A percentile compares a stretch with the other conserved stretches of the same genome.
Conservation (phyloP, 2,797 vertebrate species). For the Epinephelus malabaricus region DNA sequence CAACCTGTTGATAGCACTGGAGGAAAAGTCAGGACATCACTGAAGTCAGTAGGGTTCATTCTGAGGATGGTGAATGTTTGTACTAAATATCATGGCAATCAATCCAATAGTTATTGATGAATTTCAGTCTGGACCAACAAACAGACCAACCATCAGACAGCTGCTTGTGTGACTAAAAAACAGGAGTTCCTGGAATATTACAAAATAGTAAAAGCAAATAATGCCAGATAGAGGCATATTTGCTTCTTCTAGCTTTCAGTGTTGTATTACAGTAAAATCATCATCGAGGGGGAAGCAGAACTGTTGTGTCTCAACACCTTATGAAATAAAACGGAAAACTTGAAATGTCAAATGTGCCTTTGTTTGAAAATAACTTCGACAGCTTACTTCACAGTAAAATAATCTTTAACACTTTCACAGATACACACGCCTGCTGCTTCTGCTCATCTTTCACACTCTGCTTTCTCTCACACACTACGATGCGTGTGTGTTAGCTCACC, state of each 20-base stretch:
- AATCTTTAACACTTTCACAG: slow-evolving; percentile 13
- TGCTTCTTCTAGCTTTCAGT: slow-evolving; percentile 3
- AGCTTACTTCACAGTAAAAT: not conserved
- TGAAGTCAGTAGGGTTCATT: not conserved
- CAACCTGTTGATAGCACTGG: not conserved
- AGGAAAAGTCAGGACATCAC: too few relatives aligned
- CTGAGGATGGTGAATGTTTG: not conserved
- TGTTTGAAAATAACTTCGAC: not conserved
- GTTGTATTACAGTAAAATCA: not conserved
- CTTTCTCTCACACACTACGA: not conserved
- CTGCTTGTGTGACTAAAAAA: too few relatives aligned
- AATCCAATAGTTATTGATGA: not conserved
- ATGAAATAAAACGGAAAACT: slow-evolving; percentile 24
- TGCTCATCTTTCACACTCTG: slow-evolving; percentile 9
- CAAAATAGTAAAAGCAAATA: not conserved
- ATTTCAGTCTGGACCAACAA: not conserved
- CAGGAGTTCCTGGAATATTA: too few relatives aligned
- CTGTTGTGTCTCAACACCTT: slow-evolving; percentile 10
- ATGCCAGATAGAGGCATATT: not conserved
- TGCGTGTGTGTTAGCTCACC: slow-evolving; percentile 74
- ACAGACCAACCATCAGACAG: too few relatives aligned
- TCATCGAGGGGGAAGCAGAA: not conserved
- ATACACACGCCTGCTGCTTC: not conserved
- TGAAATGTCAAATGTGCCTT: not conserved
- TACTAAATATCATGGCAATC: not conserved